Evolutionary conservation across 2,797 vertebrate species (phyloP).

Genomic region (Carduelis carduelis): DNA sequence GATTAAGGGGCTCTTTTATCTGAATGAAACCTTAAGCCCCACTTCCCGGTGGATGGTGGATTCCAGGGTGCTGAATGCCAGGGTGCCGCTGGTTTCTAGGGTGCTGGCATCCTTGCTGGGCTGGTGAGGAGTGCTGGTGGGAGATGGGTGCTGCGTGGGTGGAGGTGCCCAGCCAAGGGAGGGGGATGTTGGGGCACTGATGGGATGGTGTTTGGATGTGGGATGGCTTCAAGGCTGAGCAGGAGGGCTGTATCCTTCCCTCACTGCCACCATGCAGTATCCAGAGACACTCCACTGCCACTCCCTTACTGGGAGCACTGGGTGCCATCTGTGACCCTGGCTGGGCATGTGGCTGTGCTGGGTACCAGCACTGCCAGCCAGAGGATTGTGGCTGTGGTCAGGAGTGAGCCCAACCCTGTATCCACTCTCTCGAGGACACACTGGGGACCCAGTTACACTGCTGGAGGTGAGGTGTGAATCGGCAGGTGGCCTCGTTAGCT

Average conservation of each 20-base stretch:
- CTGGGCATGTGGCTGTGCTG: neutral
- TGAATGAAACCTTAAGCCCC: slow-evolving; percentile 68
- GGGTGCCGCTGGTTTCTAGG: neutral
- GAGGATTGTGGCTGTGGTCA: neutral
- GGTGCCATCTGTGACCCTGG: accelerated
- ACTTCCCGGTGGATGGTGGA: slow-evolving; percentile 3
- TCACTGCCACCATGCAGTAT: neutral
- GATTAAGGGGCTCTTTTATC: slow-evolving; percentile 74
- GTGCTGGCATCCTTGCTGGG: neutral
- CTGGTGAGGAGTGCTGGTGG: neutral
- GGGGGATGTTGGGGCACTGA: accelerated
- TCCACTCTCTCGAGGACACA: accelerated
- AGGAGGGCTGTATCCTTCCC: neutral
- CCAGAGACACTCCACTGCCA: accelerated
- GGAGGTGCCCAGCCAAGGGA: neutral
- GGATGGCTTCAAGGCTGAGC: neutral
- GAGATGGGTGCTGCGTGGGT: neutral
- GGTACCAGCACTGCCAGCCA: neutral
- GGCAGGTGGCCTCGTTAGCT: slow-evolving; percentile 55
- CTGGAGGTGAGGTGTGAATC: slow-evolving; percentile 44
- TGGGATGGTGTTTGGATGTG: neutral
- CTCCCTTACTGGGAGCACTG: neutral
- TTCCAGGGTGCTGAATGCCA: neutral
- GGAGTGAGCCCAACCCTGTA: neutral
- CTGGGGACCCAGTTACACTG: neutral